A percentile compares a stretch with the other conserved stretches of the same genome.
Evolutionary conservation across 1,140 invertebrate genomes (phyloP).

Genomic region (Drosophila quadrilineata): DNA sequence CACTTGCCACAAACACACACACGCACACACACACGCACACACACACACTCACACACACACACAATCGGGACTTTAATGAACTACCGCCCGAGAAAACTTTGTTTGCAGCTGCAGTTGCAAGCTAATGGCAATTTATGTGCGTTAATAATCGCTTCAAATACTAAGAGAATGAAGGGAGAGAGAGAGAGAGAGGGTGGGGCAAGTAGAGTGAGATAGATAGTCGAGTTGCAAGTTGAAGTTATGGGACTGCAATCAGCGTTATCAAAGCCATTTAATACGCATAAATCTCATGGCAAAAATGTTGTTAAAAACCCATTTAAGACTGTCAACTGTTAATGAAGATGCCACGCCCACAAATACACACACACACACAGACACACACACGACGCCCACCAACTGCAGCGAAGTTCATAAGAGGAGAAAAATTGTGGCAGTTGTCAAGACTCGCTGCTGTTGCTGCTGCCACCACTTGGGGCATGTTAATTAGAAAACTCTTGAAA

Average conservation of each 20-base stretch:
- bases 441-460: constrained; percentile 2
- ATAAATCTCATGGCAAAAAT: constrained; percentile 68
- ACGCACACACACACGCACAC: neutral
- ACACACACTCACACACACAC: constrained; percentile 22
- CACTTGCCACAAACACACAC: too few relatives aligned
- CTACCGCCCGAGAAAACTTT: constrained; percentile 32
- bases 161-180: neutral
- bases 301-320: constrained; percentile 75
- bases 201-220: neutral
- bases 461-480: constrained; percentile 49
- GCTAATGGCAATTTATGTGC: constrained; percentile 71
- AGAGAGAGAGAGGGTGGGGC: neutral
- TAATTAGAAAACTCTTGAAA: constrained; percentile 79
- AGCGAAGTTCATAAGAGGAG: constrained; percentile 1
- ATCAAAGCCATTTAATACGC: constrained; percentile 73
- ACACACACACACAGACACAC: too few relatives aligned
- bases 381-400: neutral
- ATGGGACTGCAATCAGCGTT: constrained; percentile 51
- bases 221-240: constrained; percentile 50
- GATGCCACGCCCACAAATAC: too few relatives aligned
- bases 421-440: too few relatives aligned
- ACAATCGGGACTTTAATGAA: constrained; percentile 65
- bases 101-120: constrained; percentile 24
- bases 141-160: constrained; percentile 54
- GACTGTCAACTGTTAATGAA: constrained; percentile 68